phyloP scores from a whole-genome alignment of 2,888 invertebrate species.

The Ochropacha duplaris region DNA sequence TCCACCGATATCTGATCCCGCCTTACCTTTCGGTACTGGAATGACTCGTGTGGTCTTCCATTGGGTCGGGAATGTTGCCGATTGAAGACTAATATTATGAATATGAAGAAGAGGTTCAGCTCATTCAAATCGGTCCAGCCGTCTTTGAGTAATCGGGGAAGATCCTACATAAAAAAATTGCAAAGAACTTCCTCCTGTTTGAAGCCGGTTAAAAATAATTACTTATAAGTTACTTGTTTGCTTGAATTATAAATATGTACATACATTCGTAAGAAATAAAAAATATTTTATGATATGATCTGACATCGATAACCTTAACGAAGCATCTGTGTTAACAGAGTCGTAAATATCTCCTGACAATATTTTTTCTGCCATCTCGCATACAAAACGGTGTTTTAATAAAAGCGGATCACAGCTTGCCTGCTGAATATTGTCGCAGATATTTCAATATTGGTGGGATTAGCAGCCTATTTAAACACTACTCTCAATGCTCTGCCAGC shows the following conservation, averaged over 20 bases:
- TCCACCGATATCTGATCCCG: too few relatives aligned
- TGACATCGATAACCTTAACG: neutral
- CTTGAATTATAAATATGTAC: neutral
- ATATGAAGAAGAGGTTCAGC: too few relatives aligned
- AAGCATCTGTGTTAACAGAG: conserved; percentile 33
- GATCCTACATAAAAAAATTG: too few relatives aligned
- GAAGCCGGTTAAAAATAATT: too few relatives aligned
- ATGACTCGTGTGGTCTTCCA: too few relatives aligned
- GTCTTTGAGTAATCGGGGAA: too few relatives aligned
- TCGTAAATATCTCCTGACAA: conserved; percentile 39
- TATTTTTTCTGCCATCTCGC: conserved; percentile 62
- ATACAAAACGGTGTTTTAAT: conserved; percentile 76
- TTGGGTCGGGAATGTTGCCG: too few relatives aligned
- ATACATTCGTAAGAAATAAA: neutral
- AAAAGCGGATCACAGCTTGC: conserved; percentile 76
- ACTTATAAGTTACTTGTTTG: too few relatives aligned
- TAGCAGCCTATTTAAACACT: conserved; percentile 81
- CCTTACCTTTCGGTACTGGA: too few relatives aligned
- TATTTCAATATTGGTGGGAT: conserved; percentile 82
- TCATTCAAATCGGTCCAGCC: too few relatives aligned
- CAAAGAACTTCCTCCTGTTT: too few relatives aligned
- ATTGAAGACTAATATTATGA: too few relatives aligned
- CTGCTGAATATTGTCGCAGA: conserved; percentile 79
- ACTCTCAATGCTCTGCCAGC: conserved; percentile 65
- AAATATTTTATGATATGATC: neutral